Evolutionary conservation across 1,140 invertebrate species (phyloP).

Genomic region (Cardiocondyla obscurior): DNA sequence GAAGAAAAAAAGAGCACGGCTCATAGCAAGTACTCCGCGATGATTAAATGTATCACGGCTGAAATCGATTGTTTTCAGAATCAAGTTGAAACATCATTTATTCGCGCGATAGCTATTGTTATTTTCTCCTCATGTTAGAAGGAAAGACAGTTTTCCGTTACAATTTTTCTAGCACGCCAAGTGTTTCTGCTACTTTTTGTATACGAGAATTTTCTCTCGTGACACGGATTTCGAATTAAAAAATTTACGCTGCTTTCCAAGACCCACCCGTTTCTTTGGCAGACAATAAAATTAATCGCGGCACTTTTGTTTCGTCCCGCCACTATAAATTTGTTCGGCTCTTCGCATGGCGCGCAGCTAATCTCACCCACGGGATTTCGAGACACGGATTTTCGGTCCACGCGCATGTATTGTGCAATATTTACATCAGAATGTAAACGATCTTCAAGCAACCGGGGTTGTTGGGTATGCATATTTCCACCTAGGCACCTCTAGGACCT

Average conservation of each 20-base stretch:
- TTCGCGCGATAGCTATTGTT: background rate
- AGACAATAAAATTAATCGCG: conserved; percentile 57
- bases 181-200: background rate
- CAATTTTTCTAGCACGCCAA: background rate
- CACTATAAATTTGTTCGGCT: conserved; percentile 47
- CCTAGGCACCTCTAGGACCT: conserved; percentile 24
- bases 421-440: conserved; percentile 53
- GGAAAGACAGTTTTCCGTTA: background rate
- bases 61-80: conserved; percentile 11
- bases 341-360: conserved; percentile 28
- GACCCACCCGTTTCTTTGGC: background rate
- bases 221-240: conserved; percentile 20
- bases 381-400: conserved; percentile 59
- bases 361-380: conserved; percentile 57
- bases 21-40: background rate
- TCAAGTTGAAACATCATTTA: background rate
- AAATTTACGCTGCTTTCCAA: conserved; percentile 20
- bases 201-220: background rate
- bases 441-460: conserved; percentile 48
- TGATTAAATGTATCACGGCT: conserved; percentile 28
- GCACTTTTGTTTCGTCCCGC: background rate
- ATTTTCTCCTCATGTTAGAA: background rate
- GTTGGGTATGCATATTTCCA: conserved; percentile 32
- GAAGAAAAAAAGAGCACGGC: too few species aligned
- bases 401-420: conserved; percentile 60